Base-by-base conservation (phyloP, 2,797 vertebrate species). In the Girardinus metallicus region DNA sequence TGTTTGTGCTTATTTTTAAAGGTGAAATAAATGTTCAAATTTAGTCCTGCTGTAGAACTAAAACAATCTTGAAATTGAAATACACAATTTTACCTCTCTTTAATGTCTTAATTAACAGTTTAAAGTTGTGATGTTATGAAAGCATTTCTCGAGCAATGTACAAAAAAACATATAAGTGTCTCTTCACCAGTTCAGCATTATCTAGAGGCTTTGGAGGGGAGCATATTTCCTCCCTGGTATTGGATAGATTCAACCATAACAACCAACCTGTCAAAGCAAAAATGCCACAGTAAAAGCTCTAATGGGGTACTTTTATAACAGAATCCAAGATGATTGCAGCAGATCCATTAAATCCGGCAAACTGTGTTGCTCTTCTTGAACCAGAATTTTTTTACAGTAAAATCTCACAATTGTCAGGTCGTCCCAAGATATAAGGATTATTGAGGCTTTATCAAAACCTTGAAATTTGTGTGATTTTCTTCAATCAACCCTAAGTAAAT, bases 401-500 rank as follows among this genome's bases (percentile, higher is more conserved):
- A 46, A 60, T 60, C 21, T 55, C 29, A 60, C 34, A 57, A n/a
- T 51, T 4, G 26, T 10, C 15, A 5, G 11, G n/a, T 2, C 41
- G 57, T 71, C 51, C 26, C 36, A n/a, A 74, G 21, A 74, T 77
- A 44, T 44, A 41, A 9, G 29, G 34, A n/a, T 76, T 74, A 39
- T 73, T 62, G 10, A 44, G 26, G 49, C 75, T 64, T 36, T 66
- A 73, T 74, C 41, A 77, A 71, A 73, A 66, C 21, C 16, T 51
- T 77, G 23, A 64, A 66, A 51, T 55, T 29, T 31, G 39, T 34
- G 29, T 74, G 70, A 71, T 73, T 31, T 64, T 64, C 18, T 5
- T 60, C n/a, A 10, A 62, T 44, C 29, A 18, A 47, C 55, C 1
- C 15, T 47, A 21, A 44, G 29, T 53, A 71, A 23, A 44, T 71